Percentiles rank a stretch among this genome's conserved stretches.
These are phyloP conservation scores for Rhinolophus sinicus DNA, from an alignment of 2,113 vertebrate species.

Conservation along the genomic window DNA sequence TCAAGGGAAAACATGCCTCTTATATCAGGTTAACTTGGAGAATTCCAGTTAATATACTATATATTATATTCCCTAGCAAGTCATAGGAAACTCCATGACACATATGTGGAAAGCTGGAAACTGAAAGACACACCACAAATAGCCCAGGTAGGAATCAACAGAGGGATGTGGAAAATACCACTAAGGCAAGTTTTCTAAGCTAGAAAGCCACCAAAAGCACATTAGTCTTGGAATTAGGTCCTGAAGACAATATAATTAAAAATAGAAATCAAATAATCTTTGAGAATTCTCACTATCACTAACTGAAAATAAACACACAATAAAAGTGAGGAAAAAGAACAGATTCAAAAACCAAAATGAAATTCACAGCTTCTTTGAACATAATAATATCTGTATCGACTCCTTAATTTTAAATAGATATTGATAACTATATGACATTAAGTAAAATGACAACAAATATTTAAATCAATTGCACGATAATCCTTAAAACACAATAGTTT, in stretches of 20 bases:
- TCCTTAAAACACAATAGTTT: neutral
- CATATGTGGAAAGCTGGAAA: neutral
- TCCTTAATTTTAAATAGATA: neutral
- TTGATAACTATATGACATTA: neutral
- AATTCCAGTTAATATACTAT: neutral
- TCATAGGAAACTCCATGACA: neutral
- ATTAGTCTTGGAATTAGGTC: neutral
- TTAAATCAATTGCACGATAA: neutral
- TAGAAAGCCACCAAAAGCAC: neutral
- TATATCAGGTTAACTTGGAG: neutral
- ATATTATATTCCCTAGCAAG: neutral
- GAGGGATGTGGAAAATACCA: neutral
- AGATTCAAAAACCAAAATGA: neutral
- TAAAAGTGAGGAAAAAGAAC: neutral
- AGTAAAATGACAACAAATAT: neutral
- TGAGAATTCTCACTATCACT: neutral
- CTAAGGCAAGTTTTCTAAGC: neutral
- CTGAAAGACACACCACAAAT: conserved; percentile 30
- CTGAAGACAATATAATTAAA: neutral
- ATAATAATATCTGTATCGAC: neutral
- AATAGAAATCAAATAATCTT: conserved; percentile 21
- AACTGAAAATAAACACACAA: neutral
- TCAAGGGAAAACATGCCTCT: neutral
- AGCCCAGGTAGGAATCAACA: neutral
- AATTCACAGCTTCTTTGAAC: neutral